Evolutionary conservation across 2,888 invertebrate species (phyloP).

Genomic region (Cephus sareptanus): DNA sequence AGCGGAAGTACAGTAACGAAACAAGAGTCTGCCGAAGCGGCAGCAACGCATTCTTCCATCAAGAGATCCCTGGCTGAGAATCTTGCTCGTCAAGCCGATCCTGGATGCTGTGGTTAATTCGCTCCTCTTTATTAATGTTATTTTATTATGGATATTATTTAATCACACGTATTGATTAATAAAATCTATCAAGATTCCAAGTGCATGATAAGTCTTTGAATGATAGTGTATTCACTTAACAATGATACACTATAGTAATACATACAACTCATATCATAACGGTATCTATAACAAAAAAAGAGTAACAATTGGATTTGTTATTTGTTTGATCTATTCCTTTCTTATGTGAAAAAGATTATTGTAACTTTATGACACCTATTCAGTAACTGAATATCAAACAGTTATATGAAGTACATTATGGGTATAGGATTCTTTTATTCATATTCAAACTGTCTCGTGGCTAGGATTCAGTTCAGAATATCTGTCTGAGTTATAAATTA

Average conservation of each 20-base stretch:
- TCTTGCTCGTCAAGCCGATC: not conserved
- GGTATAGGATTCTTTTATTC: not conserved
- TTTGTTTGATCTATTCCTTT: not conserved
- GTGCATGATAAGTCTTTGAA: not conserved
- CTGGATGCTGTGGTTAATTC: conserved; percentile 16
- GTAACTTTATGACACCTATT: not conserved
- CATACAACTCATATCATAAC: not conserved
- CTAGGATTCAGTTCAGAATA: not conserved
- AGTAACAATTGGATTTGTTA: not conserved
- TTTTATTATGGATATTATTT: not conserved
- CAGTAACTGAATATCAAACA: not conserved
- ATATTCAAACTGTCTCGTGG: not conserved
- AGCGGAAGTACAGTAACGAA: not conserved
- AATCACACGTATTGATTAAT: not conserved
- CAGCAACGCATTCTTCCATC: not conserved
- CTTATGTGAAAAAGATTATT: not conserved
- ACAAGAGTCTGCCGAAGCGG: not conserved
- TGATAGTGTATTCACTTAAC: not conserved
- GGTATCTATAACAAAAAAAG: not conserved
- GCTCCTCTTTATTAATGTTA: not conserved
- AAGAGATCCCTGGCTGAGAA: conserved; percentile 9
- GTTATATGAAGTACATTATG: not conserved
- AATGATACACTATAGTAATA: not conserved
- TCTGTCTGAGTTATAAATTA: not conserved
- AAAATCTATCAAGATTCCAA: not conserved